Conservation (phyloP, 2,797 vertebrate species). For the Diceros bicornis region DNA sequence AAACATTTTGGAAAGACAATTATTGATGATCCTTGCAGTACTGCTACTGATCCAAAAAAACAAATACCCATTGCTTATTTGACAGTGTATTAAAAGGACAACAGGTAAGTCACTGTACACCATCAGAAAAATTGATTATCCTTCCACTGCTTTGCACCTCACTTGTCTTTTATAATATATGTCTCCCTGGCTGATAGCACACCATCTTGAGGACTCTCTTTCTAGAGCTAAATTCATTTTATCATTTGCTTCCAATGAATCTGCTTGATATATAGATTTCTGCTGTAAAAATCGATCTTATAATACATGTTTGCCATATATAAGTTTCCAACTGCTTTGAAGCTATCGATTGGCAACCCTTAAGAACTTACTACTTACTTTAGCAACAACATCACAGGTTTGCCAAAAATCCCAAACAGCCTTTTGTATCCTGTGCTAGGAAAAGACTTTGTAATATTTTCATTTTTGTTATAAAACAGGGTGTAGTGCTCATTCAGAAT, state of each 20-base stretch:
- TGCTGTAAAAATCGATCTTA: slow-evolving; percentile 84
- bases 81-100: slow-evolving; percentile 74
- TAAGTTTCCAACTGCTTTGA: slow-evolving; percentile 84
- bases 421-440: slow-evolving; percentile 17
- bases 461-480: slow-evolving; percentile 59
- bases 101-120: slow-evolving; percentile 61
- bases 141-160: slow-evolving; percentile 63
- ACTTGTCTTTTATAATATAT: slow-evolving; percentile 67
- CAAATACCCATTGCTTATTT: slow-evolving; percentile 81
- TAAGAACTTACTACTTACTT: slow-evolving; percentile 80
- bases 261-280: slow-evolving; percentile 82
- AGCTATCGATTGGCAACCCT: slow-evolving; percentile 78
- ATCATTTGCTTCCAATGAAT: slow-evolving; percentile 81
- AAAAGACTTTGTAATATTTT: slow-evolving; percentile 45
- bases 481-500: not conserved
- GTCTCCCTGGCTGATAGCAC: slow-evolving; percentile 59
- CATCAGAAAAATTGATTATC: slow-evolving; percentile 77
- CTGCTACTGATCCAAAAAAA: slow-evolving; percentile 39
- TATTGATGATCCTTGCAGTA: slow-evolving; percentile 44
- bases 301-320: slow-evolving; percentile 78
- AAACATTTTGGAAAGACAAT: slow-evolving; percentile 40
- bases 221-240: slow-evolving; percentile 70
- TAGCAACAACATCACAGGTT: slow-evolving; percentile 28
- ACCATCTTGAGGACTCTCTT: not conserved
- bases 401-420: slow-evolving; percentile 10